Evolutionary conservation across 2,888 invertebrate species (phyloP).

Genomic region (Troglohyphantes excavatus): DNA sequence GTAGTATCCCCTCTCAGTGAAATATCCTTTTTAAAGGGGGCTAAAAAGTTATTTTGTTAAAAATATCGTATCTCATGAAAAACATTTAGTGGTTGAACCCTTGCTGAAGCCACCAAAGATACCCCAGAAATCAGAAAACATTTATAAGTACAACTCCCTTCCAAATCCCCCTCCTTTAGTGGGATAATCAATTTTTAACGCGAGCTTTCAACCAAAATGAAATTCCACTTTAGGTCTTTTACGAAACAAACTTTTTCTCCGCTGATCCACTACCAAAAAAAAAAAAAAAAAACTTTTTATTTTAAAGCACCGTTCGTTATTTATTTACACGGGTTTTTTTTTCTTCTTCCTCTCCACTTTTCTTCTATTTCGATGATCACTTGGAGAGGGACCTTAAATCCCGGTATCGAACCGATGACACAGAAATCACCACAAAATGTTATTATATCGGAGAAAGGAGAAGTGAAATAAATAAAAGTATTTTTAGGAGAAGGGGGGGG

Average conservation of each 20-base stretch:
- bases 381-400: conserved; percentile 48
- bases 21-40: too few species aligned
- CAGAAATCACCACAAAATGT: conserved; percentile 74
- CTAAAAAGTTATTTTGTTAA: too few species aligned
- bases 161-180: conserved; percentile 21
- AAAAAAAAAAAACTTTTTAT: conserved; percentile 33
- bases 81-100: too few species aligned
- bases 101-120: neutral
- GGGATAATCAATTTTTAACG: conserved; percentile 69
- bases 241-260: conserved; percentile 55
- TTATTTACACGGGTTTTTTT: conserved; percentile 75
- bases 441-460: conserved; percentile 59
- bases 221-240: conserved; percentile 70
- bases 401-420: conserved; percentile 61
- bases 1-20: too few species aligned
- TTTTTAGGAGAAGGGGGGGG: neutral
- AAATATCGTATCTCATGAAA: too few species aligned
- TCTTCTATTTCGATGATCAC: conserved; percentile 60
- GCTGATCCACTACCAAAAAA: neutral
- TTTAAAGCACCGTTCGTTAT: conserved; percentile 77
- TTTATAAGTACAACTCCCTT: conserved; percentile 50
- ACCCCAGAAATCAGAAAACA: neutral
- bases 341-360: neutral
- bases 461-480: conserved; percentile 60
- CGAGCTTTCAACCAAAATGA: conserved; percentile 72